phyloP scores from a whole-genome alignment of 2,888 invertebrate genomes.

The Macropis europaea region DNA sequence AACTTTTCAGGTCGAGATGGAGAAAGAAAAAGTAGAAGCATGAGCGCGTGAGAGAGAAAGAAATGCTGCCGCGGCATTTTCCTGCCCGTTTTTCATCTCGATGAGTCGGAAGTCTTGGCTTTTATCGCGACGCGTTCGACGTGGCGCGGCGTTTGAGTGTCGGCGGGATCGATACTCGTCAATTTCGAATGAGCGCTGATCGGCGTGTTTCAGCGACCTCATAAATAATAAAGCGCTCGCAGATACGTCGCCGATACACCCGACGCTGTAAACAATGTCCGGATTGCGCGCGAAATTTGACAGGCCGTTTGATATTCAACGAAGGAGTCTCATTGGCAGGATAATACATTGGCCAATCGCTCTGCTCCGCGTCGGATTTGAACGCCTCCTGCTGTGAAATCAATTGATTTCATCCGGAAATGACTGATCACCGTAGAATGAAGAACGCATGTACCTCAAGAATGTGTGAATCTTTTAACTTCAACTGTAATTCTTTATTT shows the following conservation, averaged over 20 bases:
- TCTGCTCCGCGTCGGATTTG: too few species aligned
- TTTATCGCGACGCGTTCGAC: not conserved
- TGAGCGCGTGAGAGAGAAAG: too few species aligned
- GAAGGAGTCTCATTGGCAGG: not conserved
- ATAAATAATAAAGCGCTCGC: constrained; percentile 54
- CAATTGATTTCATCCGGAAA: too few species aligned
- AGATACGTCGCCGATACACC: constrained; percentile 22
- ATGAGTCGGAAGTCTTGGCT: not conserved
- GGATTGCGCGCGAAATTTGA: constrained; percentile 23
- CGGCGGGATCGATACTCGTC: constrained; percentile 50
- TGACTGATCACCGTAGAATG: too few species aligned
- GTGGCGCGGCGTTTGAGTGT: not conserved
- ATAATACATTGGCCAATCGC: too few species aligned
- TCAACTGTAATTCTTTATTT: too few species aligned
- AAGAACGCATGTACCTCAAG: too few species aligned
- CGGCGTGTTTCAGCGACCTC: constrained; percentile 51
- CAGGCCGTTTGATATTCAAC: constrained; percentile 18
- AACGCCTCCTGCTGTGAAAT: too few species aligned
- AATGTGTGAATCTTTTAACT: too few species aligned
- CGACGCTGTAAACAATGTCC: constrained; percentile 36
- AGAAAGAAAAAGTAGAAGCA: too few species aligned
- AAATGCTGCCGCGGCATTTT: too few species aligned
- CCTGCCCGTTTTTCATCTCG: not conserved
- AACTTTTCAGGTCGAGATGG: too few species aligned
- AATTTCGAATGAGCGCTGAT: constrained; percentile 52